Base-by-base conservation (phyloP, 92 coral and sea anemone genomes). In the Epizoanthus scotinus region DNA sequence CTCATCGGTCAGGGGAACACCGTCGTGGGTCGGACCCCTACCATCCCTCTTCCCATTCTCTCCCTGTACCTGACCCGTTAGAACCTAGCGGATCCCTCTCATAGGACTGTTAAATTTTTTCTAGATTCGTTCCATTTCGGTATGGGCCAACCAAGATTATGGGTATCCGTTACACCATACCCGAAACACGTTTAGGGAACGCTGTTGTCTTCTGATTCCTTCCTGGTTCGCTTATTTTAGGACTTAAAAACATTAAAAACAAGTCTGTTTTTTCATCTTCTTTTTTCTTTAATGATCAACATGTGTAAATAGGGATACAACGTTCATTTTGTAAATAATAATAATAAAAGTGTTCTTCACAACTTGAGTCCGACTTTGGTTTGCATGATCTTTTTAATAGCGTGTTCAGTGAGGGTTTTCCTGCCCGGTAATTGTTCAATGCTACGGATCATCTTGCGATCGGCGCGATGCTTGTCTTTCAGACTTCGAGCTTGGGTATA, bases 1-100 rank as follows among this genome's bases (percentile, higher is more conserved):
- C 65, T 60, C 65, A 60, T 60, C 65, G 65, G 65, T 60, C 65
- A 60, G 65, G 65, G 65, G 65, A 60, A 60, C 65, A 60, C 65
- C 7, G 65, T 60, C 65, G 65, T 60, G 65, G 65, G 65, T 60
- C 65, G 65, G 65, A 60, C 65, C 65, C 65, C 65, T 60, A 60
- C 65, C 61, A 55, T 55, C 61, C 61, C 61, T 55, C 61, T 55
- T 8, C 61, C 61, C 61, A 55, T 55, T 55, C 61, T 55, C 61
- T 55, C 61, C 61, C 61, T 55, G 61, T 55, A 55, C 61, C 61
- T 55, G 61, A 8, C 65, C 65, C 65, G 65, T 60, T 60, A 60
- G 65, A 60, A 60, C 65, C 65, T 60, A 60, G 65, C 7, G 65
- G 65, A 60, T 60, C 65, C 65, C 65, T 60, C 65, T 60, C 65